Conservation (phyloP, 2,113 vertebrate species). For the Myanophis thanlyinensis region DNA sequence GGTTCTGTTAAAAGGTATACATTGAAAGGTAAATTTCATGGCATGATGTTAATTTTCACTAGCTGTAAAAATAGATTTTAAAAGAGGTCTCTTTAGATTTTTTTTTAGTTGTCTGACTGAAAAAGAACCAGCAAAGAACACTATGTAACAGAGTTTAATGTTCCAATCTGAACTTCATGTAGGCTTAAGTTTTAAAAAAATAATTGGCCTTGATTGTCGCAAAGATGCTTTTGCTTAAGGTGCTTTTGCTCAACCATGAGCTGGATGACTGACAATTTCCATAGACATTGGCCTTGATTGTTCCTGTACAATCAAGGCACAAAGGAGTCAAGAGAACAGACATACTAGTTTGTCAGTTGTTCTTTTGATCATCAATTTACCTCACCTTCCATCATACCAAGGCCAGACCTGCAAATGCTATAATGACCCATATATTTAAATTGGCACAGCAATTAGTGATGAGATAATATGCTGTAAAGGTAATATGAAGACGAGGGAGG, state of each 20-base stretch:
- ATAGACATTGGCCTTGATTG: constrained; percentile 7
- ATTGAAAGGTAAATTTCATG: background rate
- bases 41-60: background rate
- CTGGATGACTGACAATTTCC: too few relatives aligned
- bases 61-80: background rate
- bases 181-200: background rate
- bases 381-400: constrained; percentile 77
- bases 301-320: constrained; percentile 84
- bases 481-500: constrained; percentile 72
- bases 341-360: constrained; percentile 84
- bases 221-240: too few relatives aligned
- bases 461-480: constrained; percentile 65
- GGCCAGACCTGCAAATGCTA: constrained; percentile 78
- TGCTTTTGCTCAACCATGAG: too few relatives aligned
- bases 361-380: constrained; percentile 88
- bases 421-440: constrained; percentile 82
- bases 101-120: background rate
- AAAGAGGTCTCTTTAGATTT: background rate
- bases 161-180: background rate
- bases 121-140: background rate
- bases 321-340: constrained; percentile 83
- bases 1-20: background rate
- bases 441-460: constrained; percentile 62
- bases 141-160: background rate
- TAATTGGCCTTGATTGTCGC: too few relatives aligned